A percentile compares a stretch with the other conserved stretches of the same genome.
Evolutionary conservation across 2,888 invertebrate species (phyloP).

Genomic region (Liopterus haemorrhoidalis): DNA sequence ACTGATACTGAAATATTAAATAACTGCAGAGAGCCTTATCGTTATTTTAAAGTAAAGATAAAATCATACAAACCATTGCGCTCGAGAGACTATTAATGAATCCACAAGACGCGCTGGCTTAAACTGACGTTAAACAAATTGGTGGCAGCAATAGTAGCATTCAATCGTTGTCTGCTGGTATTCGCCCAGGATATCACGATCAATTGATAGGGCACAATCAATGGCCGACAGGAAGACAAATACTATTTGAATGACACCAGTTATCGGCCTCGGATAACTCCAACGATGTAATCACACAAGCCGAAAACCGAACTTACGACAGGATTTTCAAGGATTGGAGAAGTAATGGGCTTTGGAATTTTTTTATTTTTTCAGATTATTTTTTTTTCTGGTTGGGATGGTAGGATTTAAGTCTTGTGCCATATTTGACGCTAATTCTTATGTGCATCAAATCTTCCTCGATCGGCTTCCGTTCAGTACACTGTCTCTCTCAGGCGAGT

Average conservation of each 20-base stretch:
- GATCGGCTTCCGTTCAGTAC: slow-evolving; percentile 42
- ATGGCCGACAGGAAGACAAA: slow-evolving; percentile 38
- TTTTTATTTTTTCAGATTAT: neutral
- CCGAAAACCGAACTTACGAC: slow-evolving; percentile 18
- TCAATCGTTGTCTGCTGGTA: slow-evolving; percentile 41
- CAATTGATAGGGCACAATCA: neutral
- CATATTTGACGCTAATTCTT: slow-evolving; percentile 38
- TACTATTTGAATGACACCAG: slow-evolving; percentile 38
- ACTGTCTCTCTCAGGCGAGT: slow-evolving; percentile 38
- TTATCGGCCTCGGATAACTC: slow-evolving; percentile 35
- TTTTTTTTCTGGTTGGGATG: neutral
- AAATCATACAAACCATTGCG: slow-evolving; percentile 39
- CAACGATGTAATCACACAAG: slow-evolving; percentile 17
- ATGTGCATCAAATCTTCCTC: slow-evolving; percentile 41
- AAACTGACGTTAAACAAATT: slow-evolving; percentile 29
- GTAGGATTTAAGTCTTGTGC: slow-evolving; percentile 32
- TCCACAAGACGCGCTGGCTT: slow-evolving; percentile 36
- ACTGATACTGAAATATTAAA: slow-evolving; percentile 7
- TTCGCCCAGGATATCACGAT: neutral
- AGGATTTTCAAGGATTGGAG: neutral
- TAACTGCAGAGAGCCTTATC: slow-evolving; percentile 5
- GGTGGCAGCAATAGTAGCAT: slow-evolving; percentile 38
- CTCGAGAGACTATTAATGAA: slow-evolving; percentile 39
- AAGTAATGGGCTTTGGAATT: neutral
- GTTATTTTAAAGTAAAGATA: slow-evolving; percentile 27